Evolutionary conservation across 2,888 invertebrate species (phyloP).

Genomic region (Andrena praecox): DNA sequence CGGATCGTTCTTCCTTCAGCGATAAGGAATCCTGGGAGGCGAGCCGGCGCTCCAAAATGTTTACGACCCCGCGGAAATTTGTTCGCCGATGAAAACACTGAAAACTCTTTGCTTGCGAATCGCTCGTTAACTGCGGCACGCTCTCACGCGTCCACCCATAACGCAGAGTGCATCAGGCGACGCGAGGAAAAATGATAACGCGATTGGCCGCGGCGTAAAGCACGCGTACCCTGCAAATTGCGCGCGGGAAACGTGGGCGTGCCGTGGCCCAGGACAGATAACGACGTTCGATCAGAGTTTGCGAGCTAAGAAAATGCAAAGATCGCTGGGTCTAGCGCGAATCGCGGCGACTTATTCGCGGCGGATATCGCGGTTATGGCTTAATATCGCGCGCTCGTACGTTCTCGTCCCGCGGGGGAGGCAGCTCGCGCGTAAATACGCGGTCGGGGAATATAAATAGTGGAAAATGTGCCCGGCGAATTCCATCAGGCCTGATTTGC

Average conservation of each 20-base stretch:
- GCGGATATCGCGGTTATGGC: conserved; percentile 67
- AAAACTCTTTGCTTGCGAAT: conserved; percentile 12
- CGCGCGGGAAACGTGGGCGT: conserved; percentile 37
- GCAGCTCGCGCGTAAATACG: conserved; percentile 39
- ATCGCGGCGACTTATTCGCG: conserved; percentile 44
- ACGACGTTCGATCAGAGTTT: conserved; percentile 47
- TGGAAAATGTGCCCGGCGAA: conserved; percentile 28
- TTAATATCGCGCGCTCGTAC: conserved; percentile 69
- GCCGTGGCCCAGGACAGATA: conserved; percentile 27
- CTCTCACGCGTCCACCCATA: not conserved
- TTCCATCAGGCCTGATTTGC: conserved; percentile 21
- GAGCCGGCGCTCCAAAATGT: not conserved
- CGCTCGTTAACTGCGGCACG: not conserved
- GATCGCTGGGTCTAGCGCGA: conserved; percentile 22
- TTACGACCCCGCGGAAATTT: not conserved
- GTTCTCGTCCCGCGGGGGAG: conserved; percentile 56
- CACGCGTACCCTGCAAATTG: conserved; percentile 33
- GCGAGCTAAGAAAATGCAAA: conserved; percentile 41
- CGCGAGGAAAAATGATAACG: conserved; percentile 24
- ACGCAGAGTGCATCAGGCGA: not conserved
- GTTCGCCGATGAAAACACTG: not conserved
- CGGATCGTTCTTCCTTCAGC: too few species aligned
- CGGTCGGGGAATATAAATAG: conserved; percentile 43
- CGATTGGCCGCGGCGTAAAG: conserved; percentile 25
- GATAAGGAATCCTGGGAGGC: not conserved